Percentiles rank a stretch among this genome's conserved stretches.
Evolutionary conservation across 2,113 vertebrate genomes (phyloP).

Genomic region (Synchiropus splendidus): DNA sequence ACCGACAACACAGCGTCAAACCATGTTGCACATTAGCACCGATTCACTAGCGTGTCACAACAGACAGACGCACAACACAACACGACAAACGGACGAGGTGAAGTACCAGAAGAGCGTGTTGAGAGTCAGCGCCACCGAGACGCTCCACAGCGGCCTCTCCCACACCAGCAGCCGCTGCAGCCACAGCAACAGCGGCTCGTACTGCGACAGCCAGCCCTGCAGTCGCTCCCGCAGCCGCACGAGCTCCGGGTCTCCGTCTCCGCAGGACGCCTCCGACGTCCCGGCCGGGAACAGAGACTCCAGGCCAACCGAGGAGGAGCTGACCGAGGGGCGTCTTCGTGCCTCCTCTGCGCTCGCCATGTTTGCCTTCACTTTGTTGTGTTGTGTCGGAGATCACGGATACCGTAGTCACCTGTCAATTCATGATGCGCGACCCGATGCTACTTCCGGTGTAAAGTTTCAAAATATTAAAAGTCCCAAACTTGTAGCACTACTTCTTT

Average conservation of each 20-base stretch:
- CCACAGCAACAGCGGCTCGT: constrained; percentile 71
- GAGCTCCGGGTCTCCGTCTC: constrained; percentile 53
- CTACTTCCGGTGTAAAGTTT: constrained; percentile 11
- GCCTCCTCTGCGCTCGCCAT: constrained; percentile 71
- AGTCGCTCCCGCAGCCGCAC: constrained; percentile 69
- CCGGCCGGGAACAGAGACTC: constrained; percentile 65
- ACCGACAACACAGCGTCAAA: no score
- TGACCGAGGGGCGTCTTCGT: constrained; percentile 42
- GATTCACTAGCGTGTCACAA: no score
- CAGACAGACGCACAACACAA: no score
- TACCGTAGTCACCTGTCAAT: constrained; percentile 8
- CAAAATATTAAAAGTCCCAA: constrained; percentile 31
- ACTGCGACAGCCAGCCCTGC: constrained; percentile 68
- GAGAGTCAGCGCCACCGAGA: constrained; percentile 76
- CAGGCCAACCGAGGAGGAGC: constrained; percentile 53
- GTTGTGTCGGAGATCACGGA: constrained; percentile 61
- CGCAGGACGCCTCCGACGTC: constrained; percentile 40
- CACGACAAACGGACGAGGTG: no score
- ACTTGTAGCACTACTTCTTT: no score
- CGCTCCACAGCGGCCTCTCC: constrained; percentile 88
- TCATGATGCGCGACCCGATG: rapidly evolving
- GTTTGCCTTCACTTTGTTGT: constrained; percentile 54
- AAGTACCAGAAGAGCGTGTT: constrained; percentile 89
- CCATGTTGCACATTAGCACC: no score
- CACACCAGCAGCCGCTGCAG: constrained; percentile 85